Percentiles rank a stretch among this genome's conserved stretches.
phyloP scores from a whole-genome alignment of 2,888 invertebrate species.

The Drosophila engyochracea region DNA sequence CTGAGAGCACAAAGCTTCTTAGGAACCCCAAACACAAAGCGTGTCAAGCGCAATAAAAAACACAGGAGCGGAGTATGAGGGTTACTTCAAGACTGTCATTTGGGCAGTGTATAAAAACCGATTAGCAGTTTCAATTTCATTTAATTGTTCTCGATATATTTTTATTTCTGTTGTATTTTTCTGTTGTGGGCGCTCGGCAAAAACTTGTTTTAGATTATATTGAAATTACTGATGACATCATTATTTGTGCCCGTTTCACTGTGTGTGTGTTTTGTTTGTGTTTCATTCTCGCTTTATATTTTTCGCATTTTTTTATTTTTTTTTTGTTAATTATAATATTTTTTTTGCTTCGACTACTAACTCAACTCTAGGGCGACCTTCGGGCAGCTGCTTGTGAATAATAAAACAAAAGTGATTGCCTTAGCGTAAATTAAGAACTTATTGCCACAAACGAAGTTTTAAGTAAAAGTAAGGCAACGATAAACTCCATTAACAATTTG shows the following conservation, averaged over 20 bases:
- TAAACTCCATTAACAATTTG: conserved; percentile 32
- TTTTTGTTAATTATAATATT: conserved; percentile 72
- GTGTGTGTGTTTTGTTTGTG: conserved; percentile 29
- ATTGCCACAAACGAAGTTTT: conserved; percentile 1
- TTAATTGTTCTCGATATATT: conserved; percentile 22
- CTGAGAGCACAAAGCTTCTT: conserved; percentile 30
- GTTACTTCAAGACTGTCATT: conserved; percentile 1
- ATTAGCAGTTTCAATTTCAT: conserved; percentile 38
- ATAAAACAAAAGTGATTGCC: conserved; percentile 43
- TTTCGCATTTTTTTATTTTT: conserved; percentile 2
- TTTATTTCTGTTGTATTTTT: conserved; percentile 3
- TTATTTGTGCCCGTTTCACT: conserved; percentile 64
- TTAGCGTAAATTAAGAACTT: conserved; percentile 31
- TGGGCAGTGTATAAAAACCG: neutral
- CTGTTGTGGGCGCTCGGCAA: conserved; percentile 32
- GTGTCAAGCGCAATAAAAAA: conserved; percentile 60
- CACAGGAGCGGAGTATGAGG: conserved; percentile 49
- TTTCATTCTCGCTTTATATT: conserved; percentile 18
- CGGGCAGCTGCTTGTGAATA: conserved; percentile 23
- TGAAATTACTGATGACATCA: conserved; percentile 72
- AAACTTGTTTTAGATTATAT: conserved; percentile 75
- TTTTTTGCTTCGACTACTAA: conserved; percentile 66
- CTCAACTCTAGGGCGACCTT: conserved; percentile 76
- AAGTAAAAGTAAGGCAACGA: conserved; percentile 9
- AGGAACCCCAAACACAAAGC: conserved; percentile 32